Conservation (phyloP, 2,113 vertebrate genomes). For the Pterocles burchelli region DNA sequence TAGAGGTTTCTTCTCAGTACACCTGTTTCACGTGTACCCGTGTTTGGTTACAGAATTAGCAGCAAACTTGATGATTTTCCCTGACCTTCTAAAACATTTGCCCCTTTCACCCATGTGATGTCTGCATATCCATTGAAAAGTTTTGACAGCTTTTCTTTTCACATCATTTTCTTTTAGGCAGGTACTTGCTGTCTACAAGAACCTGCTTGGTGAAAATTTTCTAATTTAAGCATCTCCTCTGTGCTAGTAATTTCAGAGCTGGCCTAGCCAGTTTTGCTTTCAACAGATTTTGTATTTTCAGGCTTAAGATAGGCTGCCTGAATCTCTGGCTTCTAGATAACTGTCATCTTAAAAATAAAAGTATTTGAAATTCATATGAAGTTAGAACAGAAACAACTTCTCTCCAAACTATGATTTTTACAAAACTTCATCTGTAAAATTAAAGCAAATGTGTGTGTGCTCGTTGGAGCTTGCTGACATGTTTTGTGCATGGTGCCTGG, state of each 20-base stretch:
- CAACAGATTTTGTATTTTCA: conserved; percentile 51
- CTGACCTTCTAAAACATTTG: not conserved
- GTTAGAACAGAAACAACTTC: conserved; percentile 2
- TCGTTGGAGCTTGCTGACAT: not conserved
- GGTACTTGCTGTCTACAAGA: not conserved
- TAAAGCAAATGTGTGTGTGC: not conserved
- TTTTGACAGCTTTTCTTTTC: not conserved
- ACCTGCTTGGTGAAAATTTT: not conserved
- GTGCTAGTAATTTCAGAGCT: not conserved
- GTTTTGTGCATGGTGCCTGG: not conserved
- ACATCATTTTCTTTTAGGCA: not conserved
- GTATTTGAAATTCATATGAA: conserved; percentile 48
- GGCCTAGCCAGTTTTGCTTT: not conserved
- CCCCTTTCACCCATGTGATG: not conserved
- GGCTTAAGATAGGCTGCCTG: not conserved
- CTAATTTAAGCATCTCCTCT: conserved; percentile 5
- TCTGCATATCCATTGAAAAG: not conserved
- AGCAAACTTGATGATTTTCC: not conserved
- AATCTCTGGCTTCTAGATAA: conserved; percentile 20
- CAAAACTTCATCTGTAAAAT: not conserved
- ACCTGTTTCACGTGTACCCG: not conserved
- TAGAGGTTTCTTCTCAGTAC: not conserved
- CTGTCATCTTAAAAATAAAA: conserved; percentile 34
- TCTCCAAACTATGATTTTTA: not conserved
- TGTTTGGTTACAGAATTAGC: not conserved